phyloP scores from a whole-genome alignment of 2,888 invertebrate genomes.

The Caenorhabditis sp. region DNA sequence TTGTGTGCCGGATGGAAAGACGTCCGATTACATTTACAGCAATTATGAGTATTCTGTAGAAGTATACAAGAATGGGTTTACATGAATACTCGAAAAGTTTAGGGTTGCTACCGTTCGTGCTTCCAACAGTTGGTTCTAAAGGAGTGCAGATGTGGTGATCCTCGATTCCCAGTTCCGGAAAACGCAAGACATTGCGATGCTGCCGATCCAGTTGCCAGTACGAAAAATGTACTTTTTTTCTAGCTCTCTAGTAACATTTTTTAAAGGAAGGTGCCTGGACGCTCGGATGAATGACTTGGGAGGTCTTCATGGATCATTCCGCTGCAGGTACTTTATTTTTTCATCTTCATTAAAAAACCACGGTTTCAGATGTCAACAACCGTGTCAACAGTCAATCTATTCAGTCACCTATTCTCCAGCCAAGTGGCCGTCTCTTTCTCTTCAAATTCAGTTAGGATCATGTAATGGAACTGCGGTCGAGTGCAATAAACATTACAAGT shows the following conservation, averaged over 20 bases:
- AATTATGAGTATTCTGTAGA: constrained; percentile 76
- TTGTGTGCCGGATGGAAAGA: constrained; percentile 74
- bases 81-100: too few relatives aligned
- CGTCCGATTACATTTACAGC: constrained; percentile 74
- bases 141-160: constrained; percentile 78
- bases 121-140: constrained; percentile 75
- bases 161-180: constrained; percentile 74
- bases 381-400: constrained; percentile 75
- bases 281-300: constrained; percentile 70
- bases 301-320: constrained; percentile 70
- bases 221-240: neutral
- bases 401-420: constrained; percentile 77
- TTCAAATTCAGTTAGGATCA: constrained; percentile 75
- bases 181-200: constrained; percentile 71
- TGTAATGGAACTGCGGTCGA: constrained; percentile 75
- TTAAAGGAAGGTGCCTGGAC: constrained; percentile 75
- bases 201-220: constrained; percentile 71
- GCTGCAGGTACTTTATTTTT: constrained; percentile 59
- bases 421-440: constrained; percentile 74
- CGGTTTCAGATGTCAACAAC: constrained; percentile 72
- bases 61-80: constrained; percentile 49
- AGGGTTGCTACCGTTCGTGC: constrained; percentile 77
- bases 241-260: constrained; percentile 7
- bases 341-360: neutral
- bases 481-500: constrained; percentile 78